Conservation (phyloP, 1,140 invertebrate genomes). For the Lethocerus indicus region DNA sequence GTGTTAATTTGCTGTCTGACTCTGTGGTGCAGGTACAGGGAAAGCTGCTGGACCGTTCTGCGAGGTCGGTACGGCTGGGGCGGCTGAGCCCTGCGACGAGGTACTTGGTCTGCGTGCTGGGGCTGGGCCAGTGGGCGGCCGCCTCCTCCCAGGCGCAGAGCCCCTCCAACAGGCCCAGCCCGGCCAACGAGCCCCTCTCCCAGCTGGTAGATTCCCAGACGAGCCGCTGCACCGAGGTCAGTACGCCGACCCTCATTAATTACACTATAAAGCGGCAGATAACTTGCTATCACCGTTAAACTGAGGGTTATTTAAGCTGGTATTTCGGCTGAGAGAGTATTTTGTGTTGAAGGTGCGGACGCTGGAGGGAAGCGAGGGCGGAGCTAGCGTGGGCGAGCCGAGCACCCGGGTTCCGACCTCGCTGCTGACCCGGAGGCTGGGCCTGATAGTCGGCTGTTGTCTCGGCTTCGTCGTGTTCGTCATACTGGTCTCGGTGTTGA, state of each 20-base stretch:
- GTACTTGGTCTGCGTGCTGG: slow-evolving; percentile 72
- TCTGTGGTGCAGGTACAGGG: slow-evolving; percentile 40
- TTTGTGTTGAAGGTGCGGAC: slow-evolving; percentile 32
- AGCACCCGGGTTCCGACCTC: slow-evolving; percentile 34
- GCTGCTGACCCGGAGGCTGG: slow-evolving; percentile 56
- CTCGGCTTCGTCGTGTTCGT: slow-evolving; percentile 73
- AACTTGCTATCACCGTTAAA: too few relatives aligned
- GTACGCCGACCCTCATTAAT: too few relatives aligned
- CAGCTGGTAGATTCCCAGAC: slow-evolving; percentile 52
- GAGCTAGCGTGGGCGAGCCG: slow-evolving; percentile 33
- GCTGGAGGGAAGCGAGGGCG: slow-evolving; percentile 46
- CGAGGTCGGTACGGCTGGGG: slow-evolving; percentile 50
- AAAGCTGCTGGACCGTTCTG: slow-evolving; percentile 44
- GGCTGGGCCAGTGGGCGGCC: slow-evolving; percentile 45
- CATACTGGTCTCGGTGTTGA: slow-evolving; percentile 60
- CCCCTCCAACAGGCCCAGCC: slow-evolving; percentile 15
- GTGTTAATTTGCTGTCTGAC: too few relatives aligned
- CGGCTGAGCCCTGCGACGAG: slow-evolving; percentile 54
- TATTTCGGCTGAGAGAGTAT: too few relatives aligned
- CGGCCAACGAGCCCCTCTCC: slow-evolving; percentile 20
- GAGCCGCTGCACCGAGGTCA: slow-evolving; percentile 50
- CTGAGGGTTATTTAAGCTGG: too few relatives aligned
- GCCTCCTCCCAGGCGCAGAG: slow-evolving; percentile 18
- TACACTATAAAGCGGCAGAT: too few relatives aligned
- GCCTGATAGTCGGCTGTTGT: slow-evolving; percentile 66